Evolutionary conservation across 2,797 vertebrate species (phyloP), one percentile per base, ranked within the genome.

Genomic region (Sebastolobus alascanus): DNA sequence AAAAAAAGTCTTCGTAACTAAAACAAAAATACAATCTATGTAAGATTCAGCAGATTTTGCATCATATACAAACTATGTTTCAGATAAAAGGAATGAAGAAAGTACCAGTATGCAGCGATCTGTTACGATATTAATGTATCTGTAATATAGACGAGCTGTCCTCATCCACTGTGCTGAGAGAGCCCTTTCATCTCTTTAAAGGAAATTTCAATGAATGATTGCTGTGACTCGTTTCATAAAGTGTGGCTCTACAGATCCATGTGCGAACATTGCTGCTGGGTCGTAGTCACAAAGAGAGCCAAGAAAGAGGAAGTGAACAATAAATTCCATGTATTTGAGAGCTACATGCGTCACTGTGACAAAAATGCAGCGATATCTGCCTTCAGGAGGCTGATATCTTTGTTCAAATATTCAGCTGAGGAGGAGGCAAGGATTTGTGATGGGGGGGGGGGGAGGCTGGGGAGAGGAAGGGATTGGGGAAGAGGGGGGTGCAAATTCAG

Each of bases 361-460:
- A 83, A 60, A 84, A 82, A 70, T 3, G 8, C 77, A 73, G 60
- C 3, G 3, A 80, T 59, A 63, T 70, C 76, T 86, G 80, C 77
- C 83, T 84, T 82, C 40, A 55, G 58, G 74, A 87, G 75, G 74
- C 75, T 77, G 67, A 71, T 82, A 88, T 91, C 86, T 90, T 91
- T 92, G 89, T 91, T 92, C 63, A 87, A 73, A 91, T 86, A 86
- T 91, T 92, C 87, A 90, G 78, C 83, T 68, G 72, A 86, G 77
- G 74, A 85, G 67, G 73, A 77, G 73, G 82, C 38, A 58, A 75
- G 77, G 84, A 84, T 88, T 84, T 91, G 83, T 80, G 78, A 84
- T 74, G 72, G 73, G 78, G 78, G 88, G 18, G 8, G 43, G 16
- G 16, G 29, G 29, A 3, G 13, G 13, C 31, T 50, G 6, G 37